Evolutionary conservation across 2,797 vertebrate genomes (phyloP), one percentile per base, ranked within the genome.

Genomic region (Serranus cabrilla): DNA sequence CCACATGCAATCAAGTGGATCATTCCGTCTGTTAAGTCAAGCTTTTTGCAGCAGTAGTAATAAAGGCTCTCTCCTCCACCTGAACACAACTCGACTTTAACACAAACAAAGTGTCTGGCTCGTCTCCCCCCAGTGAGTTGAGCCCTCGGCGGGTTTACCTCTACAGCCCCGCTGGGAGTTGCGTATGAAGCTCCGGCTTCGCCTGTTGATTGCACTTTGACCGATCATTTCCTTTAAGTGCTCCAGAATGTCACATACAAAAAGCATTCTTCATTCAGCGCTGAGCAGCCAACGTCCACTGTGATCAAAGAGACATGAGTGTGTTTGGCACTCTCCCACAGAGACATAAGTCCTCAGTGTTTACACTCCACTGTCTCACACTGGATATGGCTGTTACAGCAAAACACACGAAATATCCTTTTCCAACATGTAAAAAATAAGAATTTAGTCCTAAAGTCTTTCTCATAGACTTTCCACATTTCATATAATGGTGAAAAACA

Each of bases 151-250:
- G 84, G 81, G 62, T 86, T 88, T 85, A 92, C 93, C 92, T 88
- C 79, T 74, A 93, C 45, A 63, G 88, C 88, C 91, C 93, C 86
- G 61, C 71, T 47, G 92, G 92, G 92, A 92, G 57, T 85, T 76
- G 11, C 40, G 46, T 54, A 69, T 79, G 82, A 84, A 81, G 87
- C 85, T 66, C 80, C 59, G 76, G 69, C 83, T 78, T 77, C 74
- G 91, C 78, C 89, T 92, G 92, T 83, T 93, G 90, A 91, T 92
- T 94, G 91, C 91, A 91, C 92, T 95, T 93, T 94, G 93, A 92
- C 92, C 84, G 81, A 90, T 93, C 90, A 89, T 92, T 93, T 95
- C 91, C 92, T 92, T 84, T 71, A 89, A 90, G 89, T 87, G 83
- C 91, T 90, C 78, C 90, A 88, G 86, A 89, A 90, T 89, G 93